Base-by-base conservation (phyloP, 2,797 vertebrate species). In the Pseudochaenichthys georgianus region DNA sequence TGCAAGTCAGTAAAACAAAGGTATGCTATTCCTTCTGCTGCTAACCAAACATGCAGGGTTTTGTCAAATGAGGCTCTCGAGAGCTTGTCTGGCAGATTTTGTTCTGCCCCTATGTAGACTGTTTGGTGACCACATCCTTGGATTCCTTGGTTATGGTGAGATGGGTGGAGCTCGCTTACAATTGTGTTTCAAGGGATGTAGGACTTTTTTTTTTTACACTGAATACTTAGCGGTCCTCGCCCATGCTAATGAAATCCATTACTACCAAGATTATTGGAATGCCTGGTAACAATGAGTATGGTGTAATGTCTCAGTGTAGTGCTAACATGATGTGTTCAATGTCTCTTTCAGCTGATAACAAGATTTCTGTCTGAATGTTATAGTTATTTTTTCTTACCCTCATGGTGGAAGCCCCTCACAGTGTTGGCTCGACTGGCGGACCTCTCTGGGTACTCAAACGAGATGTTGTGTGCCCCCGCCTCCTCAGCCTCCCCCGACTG, bases 341-440 rank as follows among this genome's bases (percentile, higher is more conserved):
- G 48, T 70, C 53, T 45, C 13, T 47, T 57, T 10, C 42, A 28
- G 21, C 64, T 62, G 21, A 50, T 6, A 13, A 52, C 50, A 47
- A 53, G 16, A 47, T 43, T 17, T 68, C 45, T 34, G 13, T 15
- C 11, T 64, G 59, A 53, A 4, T 16, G 10, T 52, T 17, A 75
- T 2, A 19, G 7, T 28, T 19, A 46, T 12, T 28, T 10, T 3
- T 1, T 41, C 90, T 94, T 93, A 99, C 98, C 98, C 96, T 99
- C 97, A 90, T 99, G 98, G 89, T 99, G 97, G 94, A 99, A 99
- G 74, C 97, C 97, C 92, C 98, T 98, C 92, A 99, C 97, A 75
- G 98, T 99, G 95, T 99, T 99, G 81, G 98, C 98, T 66, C 96
- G 95, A 91, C 98, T 99, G 82, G 98, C 95, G 1, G 96, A 96